Conservation (phyloP, 1,140 invertebrate genomes). For the Teleopsis dalmanni region DNA sequence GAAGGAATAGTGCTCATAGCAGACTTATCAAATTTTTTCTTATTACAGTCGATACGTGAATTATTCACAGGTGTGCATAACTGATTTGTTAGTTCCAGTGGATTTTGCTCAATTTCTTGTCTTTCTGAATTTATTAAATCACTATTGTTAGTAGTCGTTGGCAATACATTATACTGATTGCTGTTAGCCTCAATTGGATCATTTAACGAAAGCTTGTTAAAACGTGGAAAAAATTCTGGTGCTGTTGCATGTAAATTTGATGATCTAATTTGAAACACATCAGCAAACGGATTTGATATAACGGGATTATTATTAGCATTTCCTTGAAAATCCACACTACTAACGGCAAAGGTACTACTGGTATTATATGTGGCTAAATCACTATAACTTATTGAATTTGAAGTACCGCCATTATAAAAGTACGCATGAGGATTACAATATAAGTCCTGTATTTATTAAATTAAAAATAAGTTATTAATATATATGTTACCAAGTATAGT, state of each 20-base stretch:
- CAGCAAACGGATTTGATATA: constrained; percentile 27
- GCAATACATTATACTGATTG: background rate
- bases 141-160: background rate
- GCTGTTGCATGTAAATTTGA: constrained; percentile 38
- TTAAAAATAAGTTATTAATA: too few relatives aligned
- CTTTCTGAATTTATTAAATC: background rate
- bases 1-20: too few relatives aligned
- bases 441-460: too few relatives aligned
- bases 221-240: constrained; percentile 37
- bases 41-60: background rate
- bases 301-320: too few relatives aligned
- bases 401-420: too few relatives aligned
- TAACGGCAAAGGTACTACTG: too few relatives aligned
- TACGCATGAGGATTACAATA: too few relatives aligned
- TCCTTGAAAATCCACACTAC: too few relatives aligned
- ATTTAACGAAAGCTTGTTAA: constrained; percentile 16
- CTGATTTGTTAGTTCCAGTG: background rate
- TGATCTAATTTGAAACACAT: constrained; percentile 26
- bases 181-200: background rate
- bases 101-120: background rate
- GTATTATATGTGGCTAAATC: too few relatives aligned
- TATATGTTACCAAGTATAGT: too few relatives aligned
- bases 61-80: background rate
- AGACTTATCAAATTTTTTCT: constrained; percentile 1
- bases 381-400: too few relatives aligned